A percentile compares a stretch with the other conserved stretches of the same genome.
Conservation (phyloP, 2,113 vertebrate genomes). For the Peromyscus californicus region DNA sequence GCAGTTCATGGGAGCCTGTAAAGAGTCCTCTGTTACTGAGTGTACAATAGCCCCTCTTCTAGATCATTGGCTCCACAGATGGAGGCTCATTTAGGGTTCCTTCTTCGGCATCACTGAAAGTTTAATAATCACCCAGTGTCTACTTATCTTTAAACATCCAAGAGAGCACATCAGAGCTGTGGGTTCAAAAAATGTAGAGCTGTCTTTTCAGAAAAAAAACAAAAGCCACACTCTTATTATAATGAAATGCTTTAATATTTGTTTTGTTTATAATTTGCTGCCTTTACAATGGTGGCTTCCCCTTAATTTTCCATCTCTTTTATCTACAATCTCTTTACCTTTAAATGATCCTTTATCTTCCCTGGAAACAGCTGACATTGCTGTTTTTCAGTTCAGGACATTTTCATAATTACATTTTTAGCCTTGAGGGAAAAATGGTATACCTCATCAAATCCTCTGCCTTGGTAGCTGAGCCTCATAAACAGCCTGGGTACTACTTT, state of each 20-base stretch:
- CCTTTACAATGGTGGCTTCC: conserved; percentile 56
- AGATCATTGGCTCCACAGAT: background rate
- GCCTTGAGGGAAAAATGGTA: conserved; percentile 82
- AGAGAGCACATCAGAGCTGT: conserved; percentile 78
- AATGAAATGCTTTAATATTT: conserved; percentile 76
- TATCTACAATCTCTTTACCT: conserved; percentile 82
- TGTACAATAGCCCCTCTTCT: background rate
- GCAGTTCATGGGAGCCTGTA: background rate
- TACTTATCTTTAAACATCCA: conserved; percentile 75
- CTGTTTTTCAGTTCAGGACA: conserved; percentile 82
- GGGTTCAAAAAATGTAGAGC: conserved; percentile 81
- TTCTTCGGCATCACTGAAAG: conserved; percentile 44
- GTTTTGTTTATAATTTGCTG: conserved; percentile 76
- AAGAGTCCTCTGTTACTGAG: background rate
- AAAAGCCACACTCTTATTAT: conserved; percentile 67
- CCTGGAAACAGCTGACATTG: conserved; percentile 83
- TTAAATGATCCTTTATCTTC: conserved; percentile 84
- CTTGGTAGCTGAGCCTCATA: conserved; percentile 67
- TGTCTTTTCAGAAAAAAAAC: conserved; percentile 73
- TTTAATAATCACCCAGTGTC: conserved; percentile 77
- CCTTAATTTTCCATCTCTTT: conserved; percentile 81
- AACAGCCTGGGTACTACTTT: conserved; percentile 56
- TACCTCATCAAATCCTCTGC: conserved; percentile 83
- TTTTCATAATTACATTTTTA: conserved; percentile 87
- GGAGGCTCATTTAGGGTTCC: conserved; percentile 50